Percentiles rank a stretch among this genome's conserved stretches.
phyloP scores from a whole-genome alignment of 1,140 invertebrate genomes.

The Charaxes varanes region DNA sequence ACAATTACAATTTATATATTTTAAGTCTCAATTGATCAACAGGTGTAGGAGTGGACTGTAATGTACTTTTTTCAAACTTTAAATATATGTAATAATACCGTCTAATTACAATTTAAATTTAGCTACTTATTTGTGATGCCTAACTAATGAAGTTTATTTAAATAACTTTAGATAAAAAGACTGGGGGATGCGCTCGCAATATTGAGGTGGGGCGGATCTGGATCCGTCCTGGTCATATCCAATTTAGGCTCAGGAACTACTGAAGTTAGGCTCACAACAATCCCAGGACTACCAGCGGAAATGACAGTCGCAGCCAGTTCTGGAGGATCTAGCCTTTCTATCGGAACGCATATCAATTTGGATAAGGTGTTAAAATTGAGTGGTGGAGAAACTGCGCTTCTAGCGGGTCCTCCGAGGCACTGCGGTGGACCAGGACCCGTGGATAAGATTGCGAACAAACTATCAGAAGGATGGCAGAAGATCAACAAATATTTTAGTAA shows the following conservation, averaged over 20 bases:
- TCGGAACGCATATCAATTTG: conserved; percentile 33
- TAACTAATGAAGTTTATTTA: neutral
- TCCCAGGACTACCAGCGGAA: conserved; percentile 47
- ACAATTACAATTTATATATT: too few relatives aligned
- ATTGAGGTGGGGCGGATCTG: conserved; percentile 49
- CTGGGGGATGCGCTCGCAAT: conserved; percentile 39
- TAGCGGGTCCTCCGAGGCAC: conserved; percentile 46
- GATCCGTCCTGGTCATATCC: conserved; percentile 40
- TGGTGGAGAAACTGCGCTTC: conserved; percentile 45
- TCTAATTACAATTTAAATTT: too few relatives aligned
- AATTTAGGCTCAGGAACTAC: conserved; percentile 37
- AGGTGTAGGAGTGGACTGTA: too few relatives aligned
- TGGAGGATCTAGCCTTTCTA: conserved; percentile 35
- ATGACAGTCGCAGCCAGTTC: conserved; percentile 52
- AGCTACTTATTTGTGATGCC: neutral
- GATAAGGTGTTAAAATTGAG: conserved; percentile 46
- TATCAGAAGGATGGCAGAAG: conserved; percentile 65
- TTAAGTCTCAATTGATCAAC: too few relatives aligned
- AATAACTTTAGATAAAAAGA: conserved; percentile 41
- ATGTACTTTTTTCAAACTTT: too few relatives aligned
- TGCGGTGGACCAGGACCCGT: conserved; percentile 62
- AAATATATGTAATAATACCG: too few relatives aligned
- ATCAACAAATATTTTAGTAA: conserved; percentile 62
- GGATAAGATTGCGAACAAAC: conserved; percentile 60
- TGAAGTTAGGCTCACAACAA: conserved; percentile 40